Base-by-base conservation (phyloP, 2,113 vertebrate species). In the Anoura caudifer region DNA sequence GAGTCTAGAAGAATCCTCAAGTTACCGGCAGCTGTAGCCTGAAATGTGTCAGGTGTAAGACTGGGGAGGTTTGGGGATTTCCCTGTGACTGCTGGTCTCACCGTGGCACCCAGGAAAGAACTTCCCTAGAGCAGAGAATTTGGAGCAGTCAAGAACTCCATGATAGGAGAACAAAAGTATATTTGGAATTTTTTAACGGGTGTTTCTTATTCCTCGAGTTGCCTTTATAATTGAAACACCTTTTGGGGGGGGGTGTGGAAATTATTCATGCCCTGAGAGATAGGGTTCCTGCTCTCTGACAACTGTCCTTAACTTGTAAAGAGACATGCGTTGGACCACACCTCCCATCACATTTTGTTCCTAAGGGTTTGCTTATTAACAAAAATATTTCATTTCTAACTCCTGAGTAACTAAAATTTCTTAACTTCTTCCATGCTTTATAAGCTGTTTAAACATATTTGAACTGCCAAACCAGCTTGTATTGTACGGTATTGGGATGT, bases 371-470 rank as follows among this genome's bases (percentile, higher is more conserved):
- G 10, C 43, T 83, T 87, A 75, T 79, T 87, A 79, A 63, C n/a
- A 76, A 38, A 90, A 90, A 52, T 31, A 26, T 41, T 90, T 94
- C 20, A 84, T 83, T 87, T 90, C 87, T 59, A 89, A 82, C 36
- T 80, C 28, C 31, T 24, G 5, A 61, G 6, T 92, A 79, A 63
- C 50, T 88, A 73, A 67, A 80, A 80, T 36, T 67, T 26, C 12
- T 94, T 79, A 52, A 26, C 15, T 88, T 91, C 13, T 8, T 89
- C 17, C 81, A 10, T 2, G 4, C 2, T 36, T 15, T 36, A 43
- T 75, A 81, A n/a, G 24, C 61, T 93, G 3, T 52, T 84, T 91
- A 52, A 73, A 65, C 47, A 10, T 73, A 24, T 65, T 45, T 93
- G 33, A 89, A 36, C 33, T 50, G 26, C n/a, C 14, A 22, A 83